Evolutionary conservation across 2,888 invertebrate species (phyloP).

Genomic region (Mellilla xanthometata): DNA sequence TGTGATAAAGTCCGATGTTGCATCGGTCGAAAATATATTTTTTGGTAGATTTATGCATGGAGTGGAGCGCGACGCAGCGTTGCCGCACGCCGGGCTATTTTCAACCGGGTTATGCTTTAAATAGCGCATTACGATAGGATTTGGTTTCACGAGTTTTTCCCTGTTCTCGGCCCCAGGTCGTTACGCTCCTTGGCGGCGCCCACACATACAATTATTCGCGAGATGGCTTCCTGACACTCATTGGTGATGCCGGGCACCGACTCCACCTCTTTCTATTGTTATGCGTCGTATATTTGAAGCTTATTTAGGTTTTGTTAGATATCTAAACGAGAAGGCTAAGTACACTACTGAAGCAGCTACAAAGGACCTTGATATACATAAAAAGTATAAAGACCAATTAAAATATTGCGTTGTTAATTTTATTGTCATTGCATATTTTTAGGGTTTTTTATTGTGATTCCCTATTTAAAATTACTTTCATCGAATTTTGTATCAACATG

Average conservation of each 20-base stretch:
- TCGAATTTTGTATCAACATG: too few relatives aligned
- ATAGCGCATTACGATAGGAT: conserved; percentile 82
- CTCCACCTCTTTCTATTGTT: too few relatives aligned
- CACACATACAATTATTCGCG: conserved; percentile 65
- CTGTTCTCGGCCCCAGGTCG: conserved; percentile 66
- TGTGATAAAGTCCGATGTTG: conserved; percentile 54
- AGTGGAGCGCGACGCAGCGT: conserved; percentile 72
- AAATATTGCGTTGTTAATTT: too few relatives aligned
- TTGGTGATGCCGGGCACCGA: conserved; percentile 44
- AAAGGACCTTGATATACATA: too few relatives aligned
- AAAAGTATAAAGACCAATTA: too few relatives aligned
- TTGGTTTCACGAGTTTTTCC: conserved; percentile 81
- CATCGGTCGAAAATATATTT: conserved; percentile 77
- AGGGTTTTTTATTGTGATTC: too few relatives aligned
- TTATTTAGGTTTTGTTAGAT: too few relatives aligned
- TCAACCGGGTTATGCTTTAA: conserved; percentile 80
- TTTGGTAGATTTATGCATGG: conserved; percentile 77
- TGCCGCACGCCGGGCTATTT: conserved; percentile 79
- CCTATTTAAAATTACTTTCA: too few relatives aligned
- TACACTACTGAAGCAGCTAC: too few relatives aligned
- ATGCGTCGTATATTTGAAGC: too few relatives aligned
- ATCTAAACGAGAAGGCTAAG: too few relatives aligned
- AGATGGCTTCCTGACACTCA: conserved; percentile 59
- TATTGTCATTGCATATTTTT: too few relatives aligned
- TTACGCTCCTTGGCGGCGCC: conserved; percentile 63